Evolutionary conservation across 2,113 vertebrate species (phyloP).

Genomic region (Sturnus vulgaris): DNA sequence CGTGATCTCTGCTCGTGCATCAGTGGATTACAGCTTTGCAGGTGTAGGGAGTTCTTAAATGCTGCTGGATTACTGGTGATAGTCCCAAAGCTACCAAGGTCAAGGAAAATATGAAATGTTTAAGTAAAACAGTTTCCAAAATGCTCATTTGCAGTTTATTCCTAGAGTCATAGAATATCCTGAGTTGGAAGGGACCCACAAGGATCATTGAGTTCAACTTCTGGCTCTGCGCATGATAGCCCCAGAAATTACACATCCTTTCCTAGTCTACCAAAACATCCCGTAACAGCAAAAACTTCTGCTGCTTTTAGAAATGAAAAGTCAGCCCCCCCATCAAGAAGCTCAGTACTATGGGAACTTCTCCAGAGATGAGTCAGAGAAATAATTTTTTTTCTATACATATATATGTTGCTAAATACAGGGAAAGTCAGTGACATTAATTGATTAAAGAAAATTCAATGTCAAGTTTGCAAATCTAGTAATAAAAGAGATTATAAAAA

Average conservation of each 20-base stretch:
- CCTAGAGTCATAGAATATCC: neutral
- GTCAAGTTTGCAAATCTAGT: neutral
- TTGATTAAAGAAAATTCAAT: neutral
- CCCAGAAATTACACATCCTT: neutral
- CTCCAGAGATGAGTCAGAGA: neutral
- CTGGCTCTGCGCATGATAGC: neutral
- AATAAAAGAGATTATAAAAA: neutral
- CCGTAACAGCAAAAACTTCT: neutral
- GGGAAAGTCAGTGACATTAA: neutral
- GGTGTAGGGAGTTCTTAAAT: neutral
- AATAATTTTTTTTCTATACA: neutral
- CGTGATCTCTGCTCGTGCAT: neutral
- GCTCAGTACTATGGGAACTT: neutral
- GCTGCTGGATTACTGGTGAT: slow-evolving; percentile 13
- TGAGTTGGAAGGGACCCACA: neutral
- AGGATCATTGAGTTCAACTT: neutral
- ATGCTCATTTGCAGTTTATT: neutral
- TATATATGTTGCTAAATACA: neutral
- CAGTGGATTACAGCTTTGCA: neutral
- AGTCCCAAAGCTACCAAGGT: neutral
- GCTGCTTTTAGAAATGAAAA: neutral
- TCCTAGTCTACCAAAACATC: neutral
- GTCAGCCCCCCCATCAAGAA: neutral
- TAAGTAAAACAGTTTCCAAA: neutral
- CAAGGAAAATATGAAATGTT: neutral